Evolutionary conservation across 2,888 invertebrate genomes (phyloP), one percentile per base, ranked within the genome.

Genomic region (Cactoblastis cactorum): DNA sequence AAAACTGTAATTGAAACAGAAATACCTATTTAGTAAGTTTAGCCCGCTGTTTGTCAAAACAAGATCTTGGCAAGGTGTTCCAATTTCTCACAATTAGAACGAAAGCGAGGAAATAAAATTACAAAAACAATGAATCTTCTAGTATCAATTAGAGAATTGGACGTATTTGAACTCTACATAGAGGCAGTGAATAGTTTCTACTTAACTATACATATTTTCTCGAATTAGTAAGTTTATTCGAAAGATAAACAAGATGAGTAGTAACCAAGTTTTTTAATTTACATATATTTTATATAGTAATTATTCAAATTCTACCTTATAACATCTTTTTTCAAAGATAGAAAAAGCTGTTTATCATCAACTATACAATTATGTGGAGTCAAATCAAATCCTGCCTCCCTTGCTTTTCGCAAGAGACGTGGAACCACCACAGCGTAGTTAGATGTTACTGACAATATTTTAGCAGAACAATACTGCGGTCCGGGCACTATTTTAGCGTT

Each of bases 1-100:
- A 24, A 28, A 17, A 28, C 14, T 48, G 24, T 35, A 46, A 48
- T 14, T 28, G 22, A 37, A 48, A n/a, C 24, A 28, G 47, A 22
- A 15, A 12, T 48, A 34, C 9, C 14, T 12, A n/a, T 43, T 28
- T 0, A 12, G 12, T 47, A 46, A 37, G 9, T 37, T 17, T 17
- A 19, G 15, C 15, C 8, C 24, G 47, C 3, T 45, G 24, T 48
- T 48, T 48, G 47, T 48, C 28, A 37, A 48, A 48, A 48, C 28
- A 28, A 38, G 28, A 24, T 48, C 24, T 48, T 48, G 47, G 47
- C 47, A 48, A 15, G 15, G 47, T 28, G 15, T 35, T 11, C n/a
- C n/a, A n/a, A n/a, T n/a, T n/a, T n/a, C 8, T 35, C 19, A 24
- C 37, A 28, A 38, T 34, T 48, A 38, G 4, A 15, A 17, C 37